These are phyloP conservation scores for Drosophila subpulchrella DNA, from an alignment of 1,140 invertebrate species.

Conservation along the genomic window DNA sequence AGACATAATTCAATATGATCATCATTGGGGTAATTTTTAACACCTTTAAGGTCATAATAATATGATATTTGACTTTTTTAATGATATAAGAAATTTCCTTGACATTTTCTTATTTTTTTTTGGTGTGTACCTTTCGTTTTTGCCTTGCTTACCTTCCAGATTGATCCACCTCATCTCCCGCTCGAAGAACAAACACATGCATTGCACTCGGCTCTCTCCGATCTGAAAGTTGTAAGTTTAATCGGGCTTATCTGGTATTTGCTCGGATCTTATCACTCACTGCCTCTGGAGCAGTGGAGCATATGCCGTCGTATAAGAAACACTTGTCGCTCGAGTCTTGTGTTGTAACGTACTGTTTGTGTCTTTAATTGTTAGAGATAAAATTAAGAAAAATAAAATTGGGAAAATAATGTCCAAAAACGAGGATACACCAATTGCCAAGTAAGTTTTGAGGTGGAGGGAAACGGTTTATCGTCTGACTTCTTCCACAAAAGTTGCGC, in stretches of 20 bases:
- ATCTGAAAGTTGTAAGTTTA: constrained; percentile 41
- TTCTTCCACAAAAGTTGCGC: constrained; percentile 27
- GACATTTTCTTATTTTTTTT: background rate
- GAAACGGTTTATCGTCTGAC: constrained; percentile 44
- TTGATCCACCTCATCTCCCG: constrained; percentile 17
- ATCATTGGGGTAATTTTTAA: no score
- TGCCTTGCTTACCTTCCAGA: background rate
- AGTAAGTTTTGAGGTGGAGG: constrained; percentile 55
- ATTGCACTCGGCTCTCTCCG: constrained; percentile 62
- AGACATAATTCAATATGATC: no score
- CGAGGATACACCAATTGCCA: constrained; percentile 76
- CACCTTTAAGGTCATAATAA: no score
- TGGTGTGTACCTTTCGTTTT: background rate
- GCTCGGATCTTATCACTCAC: constrained; percentile 58
- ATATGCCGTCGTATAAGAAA: constrained; percentile 33
- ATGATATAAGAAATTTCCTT: no score
- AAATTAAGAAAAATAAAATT: background rate
- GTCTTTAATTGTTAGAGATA: constrained; percentile 30
- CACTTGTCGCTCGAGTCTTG: constrained; percentile 41
- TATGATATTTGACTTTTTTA: no score
- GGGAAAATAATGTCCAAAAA: constrained; percentile 54
- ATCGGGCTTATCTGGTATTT: constrained; percentile 66
- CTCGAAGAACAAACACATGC: constrained; percentile 12
- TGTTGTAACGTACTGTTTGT: constrained; percentile 39
- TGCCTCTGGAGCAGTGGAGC: constrained; percentile 41